Evolutionary conservation across 2,797 vertebrate species (phyloP).

Genomic region (Iguana delicatissima): DNA sequence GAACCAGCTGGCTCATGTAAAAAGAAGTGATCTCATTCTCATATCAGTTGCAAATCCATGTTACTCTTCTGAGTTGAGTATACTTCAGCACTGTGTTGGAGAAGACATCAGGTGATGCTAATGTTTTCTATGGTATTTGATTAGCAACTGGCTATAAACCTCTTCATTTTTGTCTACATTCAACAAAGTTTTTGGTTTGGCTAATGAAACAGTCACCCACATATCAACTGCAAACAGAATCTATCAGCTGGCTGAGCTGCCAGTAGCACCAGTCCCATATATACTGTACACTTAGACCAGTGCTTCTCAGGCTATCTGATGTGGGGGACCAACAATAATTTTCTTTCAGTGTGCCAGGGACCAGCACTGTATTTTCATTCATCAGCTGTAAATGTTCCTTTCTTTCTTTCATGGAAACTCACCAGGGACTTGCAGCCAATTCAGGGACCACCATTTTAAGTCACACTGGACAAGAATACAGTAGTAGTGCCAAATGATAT

Average conservation of each 20-base stretch:
- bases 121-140: neutral
- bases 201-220: neutral
- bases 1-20: neutral
- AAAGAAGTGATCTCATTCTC: neutral
- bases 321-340: too few species aligned
- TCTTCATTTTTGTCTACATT: neutral
- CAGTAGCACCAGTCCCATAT: neutral
- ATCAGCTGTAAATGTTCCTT: too few species aligned
- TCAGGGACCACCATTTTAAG: too few species aligned
- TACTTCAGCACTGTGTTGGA: neutral
- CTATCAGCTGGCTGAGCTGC: neutral
- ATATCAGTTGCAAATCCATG: neutral
- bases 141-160: neutral
- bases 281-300: neutral
- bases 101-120: neutral
- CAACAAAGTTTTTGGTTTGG: neutral
- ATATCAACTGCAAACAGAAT: neutral
- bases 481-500: neutral
- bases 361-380: too few species aligned
- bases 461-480: neutral
- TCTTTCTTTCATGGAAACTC: too few species aligned
- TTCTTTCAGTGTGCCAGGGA: too few species aligned
- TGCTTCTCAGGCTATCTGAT: too few species aligned
- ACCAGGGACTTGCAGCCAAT: too few species aligned
- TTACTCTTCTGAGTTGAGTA: neutral